A percentile compares a stretch with the other conserved stretches of the same genome.
Evolutionary conservation across 2,888 invertebrate genomes (phyloP).

Genomic region (Himalopsyche anomala): DNA sequence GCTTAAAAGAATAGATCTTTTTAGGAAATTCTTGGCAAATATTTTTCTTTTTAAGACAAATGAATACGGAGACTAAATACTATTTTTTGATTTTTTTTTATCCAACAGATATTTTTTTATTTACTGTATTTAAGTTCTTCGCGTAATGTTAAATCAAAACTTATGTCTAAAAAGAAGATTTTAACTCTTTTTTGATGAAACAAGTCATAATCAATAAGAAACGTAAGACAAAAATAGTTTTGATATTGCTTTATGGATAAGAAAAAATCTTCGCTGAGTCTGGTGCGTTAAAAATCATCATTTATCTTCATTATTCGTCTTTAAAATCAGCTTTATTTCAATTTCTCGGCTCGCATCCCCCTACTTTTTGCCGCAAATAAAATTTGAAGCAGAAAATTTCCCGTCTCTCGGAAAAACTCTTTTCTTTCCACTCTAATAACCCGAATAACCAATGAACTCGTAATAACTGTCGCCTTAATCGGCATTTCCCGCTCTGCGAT

Average conservation of each 20-base stretch:
- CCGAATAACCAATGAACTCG: constrained; percentile 12
- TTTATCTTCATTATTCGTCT: neutral
- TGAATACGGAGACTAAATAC: too few species aligned
- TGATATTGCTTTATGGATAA: neutral
- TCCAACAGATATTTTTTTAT: too few species aligned
- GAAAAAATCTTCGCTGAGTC: neutral
- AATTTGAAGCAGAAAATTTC: constrained; percentile 11
- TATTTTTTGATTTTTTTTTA: too few species aligned
- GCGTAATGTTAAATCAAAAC: too few species aligned
- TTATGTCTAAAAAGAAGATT: too few species aligned
- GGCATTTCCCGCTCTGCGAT: constrained; percentile 17
- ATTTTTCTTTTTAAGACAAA: too few species aligned
- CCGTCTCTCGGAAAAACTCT: constrained; percentile 21
- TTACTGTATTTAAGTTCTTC: too few species aligned
- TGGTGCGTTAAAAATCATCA: neutral
- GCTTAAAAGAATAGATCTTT: too few species aligned
- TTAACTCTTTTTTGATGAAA: too few species aligned
- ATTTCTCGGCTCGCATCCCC: neutral
- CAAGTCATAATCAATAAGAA: too few species aligned
- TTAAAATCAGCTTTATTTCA: constrained; percentile 30
- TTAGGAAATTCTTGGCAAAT: too few species aligned
- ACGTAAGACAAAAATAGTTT: too few species aligned
- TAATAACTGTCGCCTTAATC: constrained; percentile 30
- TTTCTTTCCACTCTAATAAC: constrained; percentile 26
- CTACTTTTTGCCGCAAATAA: neutral